Evolutionary conservation across 2,113 vertebrate species (phyloP), one percentile per base, ranked within the genome.

Genomic region (Dromas ardeola): DNA sequence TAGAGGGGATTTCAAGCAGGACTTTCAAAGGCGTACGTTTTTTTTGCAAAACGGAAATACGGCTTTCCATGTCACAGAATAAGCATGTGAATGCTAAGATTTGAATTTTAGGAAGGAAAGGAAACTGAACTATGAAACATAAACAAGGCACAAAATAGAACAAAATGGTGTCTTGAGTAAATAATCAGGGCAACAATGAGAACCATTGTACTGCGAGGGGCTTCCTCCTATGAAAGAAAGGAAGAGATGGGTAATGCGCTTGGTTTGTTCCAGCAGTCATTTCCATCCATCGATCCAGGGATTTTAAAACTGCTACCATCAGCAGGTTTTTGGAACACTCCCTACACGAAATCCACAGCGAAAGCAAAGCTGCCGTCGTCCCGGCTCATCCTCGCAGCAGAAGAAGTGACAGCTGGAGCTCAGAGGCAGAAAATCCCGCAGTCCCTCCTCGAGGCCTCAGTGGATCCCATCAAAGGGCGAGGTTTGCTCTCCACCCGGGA

Each of bases 331-430:
- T 85, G 66, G 65, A 96, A 50, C 50, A 82, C 13, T 26, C 62
- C 25, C 70, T 77, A 30, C 30, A 36, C 9, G n/a, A 91, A 88
- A 94, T 67, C 30, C 45, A 38, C 69, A 74, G 59, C 3, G 2
- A 78, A 93, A 83, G 67, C 49, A 90, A 92, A 91, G 62, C 87
- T 80, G 42, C 84, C 11, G 2, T 76, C 29, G 3, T 55, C 81
- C 67, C 30, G 1, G 78, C 59, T 94, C 81, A 25, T 88, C 84
- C 50, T 62, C 0, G 6, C 1, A 2, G 78, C 89, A 76, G 84
- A 30, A 86, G 43, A 91, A 87, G 80, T 90, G 94, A 93, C 91
- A 97, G 84, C 93, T 96, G 91, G 88, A 81, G 74, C 71, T 97
- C 2, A 0, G 71, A 91, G 71, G 79, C 58, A 91, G 71, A 93